These are phyloP conservation scores for Gymnoscelis rufifasciata DNA, from an alignment of 2,888 invertebrate genomes.

Conservation along the genomic window DNA sequence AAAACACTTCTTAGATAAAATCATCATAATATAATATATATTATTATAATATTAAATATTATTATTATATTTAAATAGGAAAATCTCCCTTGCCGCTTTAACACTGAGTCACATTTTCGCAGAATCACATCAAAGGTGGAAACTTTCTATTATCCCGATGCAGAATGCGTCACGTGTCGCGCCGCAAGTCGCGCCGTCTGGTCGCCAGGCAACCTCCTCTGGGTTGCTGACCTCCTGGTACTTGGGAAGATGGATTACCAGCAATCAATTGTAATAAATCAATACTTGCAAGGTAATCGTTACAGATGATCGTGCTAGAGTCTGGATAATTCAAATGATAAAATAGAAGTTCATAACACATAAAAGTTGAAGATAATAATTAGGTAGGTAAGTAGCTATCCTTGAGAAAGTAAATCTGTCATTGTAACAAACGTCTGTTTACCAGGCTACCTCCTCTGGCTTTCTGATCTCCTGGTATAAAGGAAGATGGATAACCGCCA, in stretches of 20 bases:
- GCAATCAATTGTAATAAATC: constrained; percentile 19
- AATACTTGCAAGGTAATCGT: constrained; percentile 14
- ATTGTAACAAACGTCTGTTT: too few species aligned
- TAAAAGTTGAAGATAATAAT: too few species aligned
- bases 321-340: too few species aligned
- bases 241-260: constrained; percentile 26
- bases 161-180: constrained; percentile 48
- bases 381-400: too few species aligned
- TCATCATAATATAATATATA: too few species aligned
- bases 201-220: constrained; percentile 43
- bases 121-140: constrained; percentile 2
- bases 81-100: too few species aligned
- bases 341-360: too few species aligned
- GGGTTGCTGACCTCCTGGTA: constrained; percentile 49
- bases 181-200: constrained; percentile 53
- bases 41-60: too few species aligned
- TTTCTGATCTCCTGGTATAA: constrained; percentile 49
- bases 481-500: constrained; percentile 19
- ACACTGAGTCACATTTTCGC: background rate
- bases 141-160: constrained; percentile 8
- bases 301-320: too few species aligned
- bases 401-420: too few species aligned
- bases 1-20: too few species aligned
- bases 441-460: constrained; percentile 41
- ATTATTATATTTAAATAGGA: too few species aligned